Evolutionary conservation across 2,797 vertebrate species (phyloP).

Genomic region (Betta splendens): DNA sequence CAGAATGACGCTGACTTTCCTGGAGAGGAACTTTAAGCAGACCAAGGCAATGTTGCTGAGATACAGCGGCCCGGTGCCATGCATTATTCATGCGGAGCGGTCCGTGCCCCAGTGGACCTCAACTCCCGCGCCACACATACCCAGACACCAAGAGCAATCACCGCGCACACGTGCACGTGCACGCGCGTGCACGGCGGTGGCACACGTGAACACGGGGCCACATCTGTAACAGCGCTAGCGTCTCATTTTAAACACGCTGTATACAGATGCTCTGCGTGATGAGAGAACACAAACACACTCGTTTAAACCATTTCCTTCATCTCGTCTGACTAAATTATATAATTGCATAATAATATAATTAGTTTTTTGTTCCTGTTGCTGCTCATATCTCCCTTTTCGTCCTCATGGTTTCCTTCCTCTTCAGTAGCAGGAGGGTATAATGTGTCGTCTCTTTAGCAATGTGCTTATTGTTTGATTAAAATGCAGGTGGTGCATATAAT

Average conservation of each 20-base stretch:
- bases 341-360: slow-evolving; percentile 58
- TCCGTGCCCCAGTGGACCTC: slow-evolving; percentile 77
- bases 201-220: background rate
- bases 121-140: slow-evolving; percentile 74
- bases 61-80: slow-evolving; percentile 78
- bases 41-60: slow-evolving; percentile 76
- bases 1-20: slow-evolving; percentile 55
- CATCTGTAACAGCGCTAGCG: background rate
- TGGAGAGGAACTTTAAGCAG: slow-evolving; percentile 76
- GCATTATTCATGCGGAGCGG: slow-evolving; percentile 83
- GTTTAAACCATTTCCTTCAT: slow-evolving; percentile 44
- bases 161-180: slow-evolving; percentile 15
- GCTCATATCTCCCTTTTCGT: slow-evolving; percentile 26
- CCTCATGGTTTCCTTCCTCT: slow-evolving; percentile 6
- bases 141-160: slow-evolving; percentile 63
- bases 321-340: slow-evolving; percentile 43
- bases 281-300: slow-evolving; percentile 12
- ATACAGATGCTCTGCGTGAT: slow-evolving; percentile 2
- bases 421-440: slow-evolving; percentile 1
- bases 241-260: background rate
- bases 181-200: background rate
- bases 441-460: slow-evolving; percentile 22
- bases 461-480: slow-evolving; percentile 58
- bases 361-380: slow-evolving; percentile 32
- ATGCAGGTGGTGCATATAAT: slow-evolving; percentile 55